These are phyloP conservation scores for Gastrophryne carolinensis DNA, from an alignment of 2,797 vertebrate genomes.

Conservation along the genomic window DNA sequence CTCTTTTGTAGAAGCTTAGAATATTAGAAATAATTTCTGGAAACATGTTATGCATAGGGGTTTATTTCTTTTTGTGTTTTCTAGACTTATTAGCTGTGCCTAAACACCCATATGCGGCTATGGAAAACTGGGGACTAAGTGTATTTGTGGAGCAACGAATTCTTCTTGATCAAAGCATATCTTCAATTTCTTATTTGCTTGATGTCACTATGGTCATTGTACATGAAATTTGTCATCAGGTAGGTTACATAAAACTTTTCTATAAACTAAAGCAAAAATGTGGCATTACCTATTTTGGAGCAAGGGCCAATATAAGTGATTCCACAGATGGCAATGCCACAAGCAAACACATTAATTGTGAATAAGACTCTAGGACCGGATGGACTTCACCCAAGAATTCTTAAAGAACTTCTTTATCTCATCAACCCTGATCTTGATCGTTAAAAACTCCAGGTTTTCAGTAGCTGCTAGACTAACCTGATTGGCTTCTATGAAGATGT, in stretches of 20 bases:
- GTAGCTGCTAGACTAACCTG: too few species aligned
- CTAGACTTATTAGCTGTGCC: conserved; percentile 97
- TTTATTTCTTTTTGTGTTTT: conserved; percentile 53
- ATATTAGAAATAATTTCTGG: background rate
- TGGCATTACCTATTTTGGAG: too few species aligned
- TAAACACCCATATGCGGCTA: conserved; percentile 95
- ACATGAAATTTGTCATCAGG: conserved; percentile 95
- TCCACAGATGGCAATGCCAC: too few species aligned
- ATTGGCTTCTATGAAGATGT: too few species aligned
- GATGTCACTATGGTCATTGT: conserved; percentile 98
- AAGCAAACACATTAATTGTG: too few species aligned
- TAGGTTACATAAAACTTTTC: conserved; percentile 64
- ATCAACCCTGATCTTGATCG: too few species aligned
- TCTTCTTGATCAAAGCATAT: conserved; percentile 90
- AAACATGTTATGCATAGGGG: background rate
- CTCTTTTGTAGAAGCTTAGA: background rate
- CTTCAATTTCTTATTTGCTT: conserved; percentile 93
- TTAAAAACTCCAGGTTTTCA: too few species aligned
- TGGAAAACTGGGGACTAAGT: conserved; percentile 99
- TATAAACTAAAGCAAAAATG: too few species aligned
- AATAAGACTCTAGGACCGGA: too few species aligned
- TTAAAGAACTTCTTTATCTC: too few species aligned
- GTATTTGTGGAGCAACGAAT: conserved; percentile 98
- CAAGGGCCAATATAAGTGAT: too few species aligned
- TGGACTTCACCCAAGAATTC: too few species aligned